These are phyloP conservation scores for Athalia cordata DNA, from an alignment of 2,888 invertebrate genomes.

Conservation along the genomic window DNA sequence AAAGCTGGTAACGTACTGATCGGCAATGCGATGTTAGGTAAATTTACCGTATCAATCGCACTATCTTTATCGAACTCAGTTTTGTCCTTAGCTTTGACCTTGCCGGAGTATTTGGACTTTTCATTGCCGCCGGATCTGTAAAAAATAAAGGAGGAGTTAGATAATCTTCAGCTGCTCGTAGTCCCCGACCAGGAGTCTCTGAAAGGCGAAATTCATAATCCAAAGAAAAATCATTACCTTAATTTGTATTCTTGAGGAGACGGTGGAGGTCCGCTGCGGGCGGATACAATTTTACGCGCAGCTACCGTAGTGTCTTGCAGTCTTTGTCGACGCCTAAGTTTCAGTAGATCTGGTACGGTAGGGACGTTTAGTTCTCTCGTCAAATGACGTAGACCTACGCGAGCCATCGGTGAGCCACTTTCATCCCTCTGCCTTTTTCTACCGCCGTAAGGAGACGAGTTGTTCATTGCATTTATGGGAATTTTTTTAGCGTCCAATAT, in stretches of 20 bases:
- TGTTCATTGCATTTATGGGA: conserved; percentile 74
- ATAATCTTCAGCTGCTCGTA: background rate
- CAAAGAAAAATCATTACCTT: conserved; percentile 55
- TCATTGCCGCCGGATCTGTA: conserved; percentile 64
- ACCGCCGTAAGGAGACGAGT: conserved; percentile 40
- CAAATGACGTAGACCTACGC: conserved; percentile 68
- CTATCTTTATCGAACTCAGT: conserved; percentile 69
- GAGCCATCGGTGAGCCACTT: conserved; percentile 53
- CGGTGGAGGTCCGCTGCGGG: conserved; percentile 60
- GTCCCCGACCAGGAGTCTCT: background rate
- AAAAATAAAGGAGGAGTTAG: conserved; percentile 11
- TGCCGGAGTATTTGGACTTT: conserved; percentile 70
- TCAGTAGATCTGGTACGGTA: conserved; percentile 79
- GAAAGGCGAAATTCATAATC: background rate
- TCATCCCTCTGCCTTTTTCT: conserved; percentile 61
- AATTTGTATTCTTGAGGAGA: conserved; percentile 64
- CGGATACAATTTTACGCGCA: conserved; percentile 78
- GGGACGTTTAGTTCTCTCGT: conserved; percentile 78
- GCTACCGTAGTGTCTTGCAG: conserved; percentile 79
- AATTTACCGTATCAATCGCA: conserved; percentile 73
- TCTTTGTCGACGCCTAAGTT: conserved; percentile 77
- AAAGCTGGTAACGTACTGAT: conserved; percentile 78
- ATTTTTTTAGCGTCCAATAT: conserved; percentile 86
- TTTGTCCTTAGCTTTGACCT: conserved; percentile 71
- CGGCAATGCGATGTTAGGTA: conserved; percentile 76